phyloP scores from a whole-genome alignment of 2,113 vertebrate species.

The Oncorhynchus keta region DNA sequence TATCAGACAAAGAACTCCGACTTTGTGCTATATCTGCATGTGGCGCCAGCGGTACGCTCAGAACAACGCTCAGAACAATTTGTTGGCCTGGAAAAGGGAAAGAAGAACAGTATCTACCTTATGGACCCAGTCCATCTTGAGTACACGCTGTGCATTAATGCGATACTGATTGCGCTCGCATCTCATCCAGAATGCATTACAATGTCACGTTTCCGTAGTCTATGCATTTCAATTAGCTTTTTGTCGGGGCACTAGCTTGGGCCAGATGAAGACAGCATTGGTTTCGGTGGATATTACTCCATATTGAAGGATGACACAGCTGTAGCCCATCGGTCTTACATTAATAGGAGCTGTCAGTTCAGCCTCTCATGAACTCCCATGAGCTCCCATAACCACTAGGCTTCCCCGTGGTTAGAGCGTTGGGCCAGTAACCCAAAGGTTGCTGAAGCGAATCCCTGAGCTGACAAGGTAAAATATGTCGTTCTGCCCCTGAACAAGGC shows the following conservation, averaged over 20 bases:
- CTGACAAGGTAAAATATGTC: too few species aligned
- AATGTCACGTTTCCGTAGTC: neutral
- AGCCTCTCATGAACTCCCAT: neutral
- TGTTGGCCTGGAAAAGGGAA: neutral
- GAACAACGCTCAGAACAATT: neutral
- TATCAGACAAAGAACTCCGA: neutral
- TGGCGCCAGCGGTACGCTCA: neutral
- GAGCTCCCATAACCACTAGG: neutral
- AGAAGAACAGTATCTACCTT: neutral
- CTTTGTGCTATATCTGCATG: neutral
- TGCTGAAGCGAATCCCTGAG: too few species aligned
- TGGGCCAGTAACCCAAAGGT: too few species aligned
- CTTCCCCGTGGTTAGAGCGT: too few species aligned
- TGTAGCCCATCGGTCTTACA: neutral
- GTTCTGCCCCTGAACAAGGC: too few species aligned
- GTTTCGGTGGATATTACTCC: neutral
- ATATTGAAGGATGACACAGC: neutral
- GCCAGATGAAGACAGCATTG: neutral
- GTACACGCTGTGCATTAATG: neutral
- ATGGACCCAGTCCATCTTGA: neutral
- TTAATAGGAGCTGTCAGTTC: neutral
- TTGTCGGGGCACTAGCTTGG: neutral
- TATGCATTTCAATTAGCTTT: conserved; percentile 10
- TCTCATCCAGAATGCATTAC: neutral
- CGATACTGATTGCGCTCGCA: neutral